A percentile compares a stretch with the other conserved stretches of the same genome.
phyloP scores from a whole-genome alignment of 2,113 vertebrate species.

The Trogon surrucura region DNA sequence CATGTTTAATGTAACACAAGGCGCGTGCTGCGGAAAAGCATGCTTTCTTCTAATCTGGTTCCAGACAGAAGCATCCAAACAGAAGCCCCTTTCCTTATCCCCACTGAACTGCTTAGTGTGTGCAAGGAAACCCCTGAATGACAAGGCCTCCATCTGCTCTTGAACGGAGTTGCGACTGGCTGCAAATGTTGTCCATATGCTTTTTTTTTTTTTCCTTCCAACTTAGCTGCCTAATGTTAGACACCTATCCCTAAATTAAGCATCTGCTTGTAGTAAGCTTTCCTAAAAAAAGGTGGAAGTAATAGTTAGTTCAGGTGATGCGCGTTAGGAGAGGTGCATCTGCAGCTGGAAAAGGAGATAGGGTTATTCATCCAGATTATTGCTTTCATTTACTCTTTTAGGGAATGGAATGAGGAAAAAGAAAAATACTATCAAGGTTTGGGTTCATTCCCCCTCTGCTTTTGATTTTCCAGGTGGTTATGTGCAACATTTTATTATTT shows the following conservation, averaged over 20 bases:
- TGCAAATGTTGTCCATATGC: slow-evolving; percentile 68
- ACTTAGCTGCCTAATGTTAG: slow-evolving; percentile 47
- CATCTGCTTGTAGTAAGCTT: not conserved
- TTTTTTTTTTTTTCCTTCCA: slow-evolving; percentile 50
- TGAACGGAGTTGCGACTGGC: slow-evolving; percentile 47
- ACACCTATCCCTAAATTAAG: slow-evolving; percentile 43
- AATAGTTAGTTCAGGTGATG: not conserved
- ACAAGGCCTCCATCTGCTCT: slow-evolving; percentile 65
- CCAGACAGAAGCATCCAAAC: slow-evolving; percentile 62
- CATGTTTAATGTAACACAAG: slow-evolving; percentile 65
- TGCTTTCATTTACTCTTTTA: not conserved
- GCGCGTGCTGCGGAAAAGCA: not conserved
- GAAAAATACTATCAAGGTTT: not conserved
- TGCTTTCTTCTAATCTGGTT: slow-evolving; percentile 56
- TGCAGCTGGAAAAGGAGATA: not conserved
- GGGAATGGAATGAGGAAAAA: not conserved
- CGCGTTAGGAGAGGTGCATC: not conserved
- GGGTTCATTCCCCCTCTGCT: not conserved
- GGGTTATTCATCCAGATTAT: not conserved
- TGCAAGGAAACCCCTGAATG: slow-evolving; percentile 53
- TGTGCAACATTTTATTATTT: not conserved
- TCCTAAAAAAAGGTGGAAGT: not conserved
- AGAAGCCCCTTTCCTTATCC: slow-evolving; percentile 56
- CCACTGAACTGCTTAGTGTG: slow-evolving; percentile 38
- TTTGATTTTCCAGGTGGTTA: not conserved